Evolutionary conservation across 2,113 vertebrate genomes (phyloP), one percentile per base, ranked within the genome.

Genomic region (Psilopsiagon aurifrons): DNA sequence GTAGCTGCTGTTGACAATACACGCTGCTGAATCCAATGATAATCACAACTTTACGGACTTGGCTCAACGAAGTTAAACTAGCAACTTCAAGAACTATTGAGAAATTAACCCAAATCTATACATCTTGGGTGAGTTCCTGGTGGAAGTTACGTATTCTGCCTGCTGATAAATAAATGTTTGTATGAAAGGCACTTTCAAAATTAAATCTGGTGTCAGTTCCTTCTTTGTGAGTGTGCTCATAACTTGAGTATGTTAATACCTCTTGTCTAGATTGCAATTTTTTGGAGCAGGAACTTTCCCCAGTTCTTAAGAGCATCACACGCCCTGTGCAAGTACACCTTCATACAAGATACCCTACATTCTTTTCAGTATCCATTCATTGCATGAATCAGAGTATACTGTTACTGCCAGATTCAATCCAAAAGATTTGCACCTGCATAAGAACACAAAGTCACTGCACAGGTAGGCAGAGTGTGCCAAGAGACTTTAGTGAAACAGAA

Each of bases 401-500:
- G 17, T 15, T 52, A 17, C 37, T 44, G 29, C 13, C 44, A 67
- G n/a, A 57, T 25, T 11, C 17, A 35, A 5, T 31, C 13, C 37
- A 74, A 70, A 92, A 64, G 2, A 9, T 80, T 28, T 90, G 6
- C 10, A 70, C 49, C 17, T 54, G 10, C 27, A 23, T 7, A 23
- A 31, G 28, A 27, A 22, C 3, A 16, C 33, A 67, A 33, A 35
- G 17, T 76, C 37, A 27, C n/a, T 80, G 33, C 22, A 46, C 20
- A 23, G 0, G 0, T 9, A 37, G 47, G 20, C 39, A 75, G 19
- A 29, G 7, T 12, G 20, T 52, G 13, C 39, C 49, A 44, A 39
- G 31, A 88, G 27, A 54, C 23, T 78, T 46, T 2, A 51, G 6
- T 1, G 5, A 37, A 31, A 27, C 16, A 67, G 59, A n/a, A 84